A percentile compares a stretch with the other conserved stretches of the same genome.
Evolutionary conservation across 2,888 invertebrate genomes (phyloP).

Genomic region (Sussaba pulchella): DNA sequence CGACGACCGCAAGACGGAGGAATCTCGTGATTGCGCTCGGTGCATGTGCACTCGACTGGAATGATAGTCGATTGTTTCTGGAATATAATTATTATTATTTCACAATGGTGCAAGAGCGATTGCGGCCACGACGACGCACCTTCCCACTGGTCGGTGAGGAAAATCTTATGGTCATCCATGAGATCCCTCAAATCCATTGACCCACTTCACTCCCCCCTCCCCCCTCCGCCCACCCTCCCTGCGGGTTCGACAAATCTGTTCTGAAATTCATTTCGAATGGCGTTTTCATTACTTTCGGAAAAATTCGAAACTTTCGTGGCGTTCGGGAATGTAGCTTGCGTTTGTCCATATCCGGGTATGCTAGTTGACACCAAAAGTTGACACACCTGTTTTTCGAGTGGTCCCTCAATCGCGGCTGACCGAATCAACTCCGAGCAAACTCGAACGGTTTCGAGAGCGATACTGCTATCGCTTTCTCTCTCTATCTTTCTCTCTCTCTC

Average conservation of each 20-base stretch:
- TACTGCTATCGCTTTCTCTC: no score
- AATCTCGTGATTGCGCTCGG: background rate
- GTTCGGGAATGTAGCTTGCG: no score
- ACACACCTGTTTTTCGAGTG: constrained; percentile 63
- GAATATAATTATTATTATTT: constrained; percentile 17
- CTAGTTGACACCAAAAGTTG: constrained; percentile 53
- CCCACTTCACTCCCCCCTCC: no score
- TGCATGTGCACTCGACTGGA: constrained; percentile 2
- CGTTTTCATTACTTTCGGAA: constrained; percentile 33
- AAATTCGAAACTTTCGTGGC: constrained; percentile 30
- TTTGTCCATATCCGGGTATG: constrained; percentile 6
- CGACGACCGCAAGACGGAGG: constrained; percentile 5
- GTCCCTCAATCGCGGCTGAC: background rate
- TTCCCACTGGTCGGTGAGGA: constrained; percentile 18
- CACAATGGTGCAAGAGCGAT: background rate
- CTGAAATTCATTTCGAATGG: background rate
- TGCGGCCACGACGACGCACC: constrained; percentile 35
- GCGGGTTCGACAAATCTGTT: no score
- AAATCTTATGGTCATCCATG: constrained; percentile 9
- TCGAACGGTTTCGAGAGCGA: constrained; percentile 58
- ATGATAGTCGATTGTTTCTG: constrained; percentile 44
- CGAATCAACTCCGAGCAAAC: constrained; percentile 59
- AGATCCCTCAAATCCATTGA: no score
- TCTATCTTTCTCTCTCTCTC: no score
- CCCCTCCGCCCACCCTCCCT: no score